A percentile compares a stretch with the other conserved stretches of the same genome.
These are phyloP conservation scores for Ametastegia equiseti DNA, from an alignment of 2,888 invertebrate species.

Conservation along the genomic window DNA sequence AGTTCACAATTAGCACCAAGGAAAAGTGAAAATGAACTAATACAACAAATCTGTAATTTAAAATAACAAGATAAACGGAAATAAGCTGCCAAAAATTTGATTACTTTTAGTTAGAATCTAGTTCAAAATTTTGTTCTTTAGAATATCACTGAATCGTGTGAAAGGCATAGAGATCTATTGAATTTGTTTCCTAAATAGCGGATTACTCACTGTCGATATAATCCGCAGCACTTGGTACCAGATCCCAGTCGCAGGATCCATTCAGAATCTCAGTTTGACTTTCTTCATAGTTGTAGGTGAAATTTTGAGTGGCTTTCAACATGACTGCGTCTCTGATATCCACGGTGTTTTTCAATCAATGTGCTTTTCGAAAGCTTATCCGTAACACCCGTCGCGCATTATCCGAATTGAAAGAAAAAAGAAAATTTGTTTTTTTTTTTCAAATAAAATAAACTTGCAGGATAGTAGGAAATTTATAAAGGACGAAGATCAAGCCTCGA, in stretches of 20 bases:
- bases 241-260: slow-evolving; percentile 63
- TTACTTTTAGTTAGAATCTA: background rate
- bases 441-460: background rate
- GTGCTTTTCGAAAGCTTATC: background rate
- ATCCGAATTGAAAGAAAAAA: background rate
- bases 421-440: too few relatives aligned
- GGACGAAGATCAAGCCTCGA: background rate
- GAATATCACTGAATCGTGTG: background rate
- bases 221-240: slow-evolving; percentile 67
- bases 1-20: background rate
- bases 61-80: too few relatives aligned
- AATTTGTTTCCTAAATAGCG: background rate
- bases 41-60: too few relatives aligned
- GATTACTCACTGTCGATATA: slow-evolving; percentile 70
- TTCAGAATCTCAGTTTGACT: background rate
- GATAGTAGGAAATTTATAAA: background rate
- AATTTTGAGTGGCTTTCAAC: background rate
- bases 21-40: background rate
- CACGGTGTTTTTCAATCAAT: background rate
- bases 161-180: background rate
- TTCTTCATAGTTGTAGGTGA: background rate
- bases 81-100: background rate
- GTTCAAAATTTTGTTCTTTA: background rate
- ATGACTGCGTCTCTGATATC: background rate
- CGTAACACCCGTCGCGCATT: background rate